Conservation (phyloP, 2,888 invertebrate species). For the Agriopis aurantiaria region DNA sequence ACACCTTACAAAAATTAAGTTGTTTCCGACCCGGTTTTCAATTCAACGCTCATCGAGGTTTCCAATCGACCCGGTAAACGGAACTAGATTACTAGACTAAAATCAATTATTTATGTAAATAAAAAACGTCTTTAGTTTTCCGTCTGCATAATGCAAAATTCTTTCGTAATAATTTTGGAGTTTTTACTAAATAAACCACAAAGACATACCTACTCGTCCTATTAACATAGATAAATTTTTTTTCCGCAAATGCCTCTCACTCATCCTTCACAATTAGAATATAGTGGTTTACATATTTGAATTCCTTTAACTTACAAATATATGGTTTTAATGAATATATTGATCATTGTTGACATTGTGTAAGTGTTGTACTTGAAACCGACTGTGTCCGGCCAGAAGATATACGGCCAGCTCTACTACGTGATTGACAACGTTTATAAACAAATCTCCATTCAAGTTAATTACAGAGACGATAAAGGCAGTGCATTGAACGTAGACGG, state of each 20-base stretch:
- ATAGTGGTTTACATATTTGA: too few species aligned
- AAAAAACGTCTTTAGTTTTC: slow-evolving; percentile 19
- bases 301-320: background rate
- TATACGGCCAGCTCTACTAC: slow-evolving; percentile 49
- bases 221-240: background rate
- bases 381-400: slow-evolving; percentile 47
- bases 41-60: slow-evolving; percentile 59
- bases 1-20: slow-evolving; percentile 33
- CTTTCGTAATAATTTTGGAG: background rate
- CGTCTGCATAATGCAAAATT: slow-evolving; percentile 5
- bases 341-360: background rate
- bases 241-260: background rate
- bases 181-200: slow-evolving; percentile 1
- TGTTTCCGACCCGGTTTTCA: slow-evolving; percentile 53
- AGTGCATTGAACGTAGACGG: slow-evolving; percentile 59
- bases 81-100: slow-evolving; percentile 45
- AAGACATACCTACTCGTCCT: too few species aligned
- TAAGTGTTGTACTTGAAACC: slow-evolving; percentile 20
- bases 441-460: slow-evolving; percentile 61
- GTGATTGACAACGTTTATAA: slow-evolving; percentile 59
- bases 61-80: slow-evolving; percentile 52
- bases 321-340: background rate
- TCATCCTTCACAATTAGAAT: too few species aligned
- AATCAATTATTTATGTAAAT: slow-evolving; percentile 17
- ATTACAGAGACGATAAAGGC: slow-evolving; percentile 59